Percentiles rank a stretch among this genome's conserved stretches.
These are phyloP conservation scores for Dolichallabes microphthalmus DNA, from an alignment of 2,113 vertebrate species.

Conservation along the genomic window DNA sequence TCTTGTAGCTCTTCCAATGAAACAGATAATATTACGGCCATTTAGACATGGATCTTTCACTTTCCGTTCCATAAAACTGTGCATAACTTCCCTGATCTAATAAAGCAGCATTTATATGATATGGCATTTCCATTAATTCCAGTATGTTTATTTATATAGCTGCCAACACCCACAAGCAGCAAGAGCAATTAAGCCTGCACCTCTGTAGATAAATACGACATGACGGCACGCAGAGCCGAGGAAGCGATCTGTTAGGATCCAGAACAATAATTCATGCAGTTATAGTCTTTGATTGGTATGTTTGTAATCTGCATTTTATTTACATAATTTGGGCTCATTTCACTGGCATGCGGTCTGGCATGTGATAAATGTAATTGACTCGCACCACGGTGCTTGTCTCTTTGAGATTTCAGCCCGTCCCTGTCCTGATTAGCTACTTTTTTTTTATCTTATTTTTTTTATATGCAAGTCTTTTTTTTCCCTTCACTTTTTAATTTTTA, in stretches of 20 bases:
- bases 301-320: conserved; percentile 61
- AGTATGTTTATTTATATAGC: conserved; percentile 45
- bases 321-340: conserved; percentile 55
- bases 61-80: conserved; percentile 14
- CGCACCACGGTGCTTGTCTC: conserved; percentile 28
- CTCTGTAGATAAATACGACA: conserved; percentile 53
- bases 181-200: conserved; percentile 56
- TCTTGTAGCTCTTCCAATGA: neutral
- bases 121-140: conserved; percentile 52
- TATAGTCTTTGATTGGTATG: conserved; percentile 56
- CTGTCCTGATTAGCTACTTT: conserved; percentile 14
- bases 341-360: conserved; percentile 49
- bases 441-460: neutral
- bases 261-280: conserved; percentile 56
- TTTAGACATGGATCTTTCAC: conserved; percentile 19
- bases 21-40: conserved; percentile 11
- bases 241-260: conserved; percentile 52
- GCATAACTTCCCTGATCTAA: conserved; percentile 22
- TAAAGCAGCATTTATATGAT: conserved; percentile 45
- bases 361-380: conserved; percentile 55
- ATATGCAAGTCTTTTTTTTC: conserved; percentile 6
- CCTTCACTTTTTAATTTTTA: neutral
- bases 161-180: conserved; percentile 46
- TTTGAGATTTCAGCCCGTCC: conserved; percentile 30
- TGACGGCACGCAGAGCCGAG: conserved; percentile 17